Evolutionary conservation across 2,797 vertebrate genomes (phyloP), one percentile per base, ranked within the genome.

Genomic region (Xenopus petersii): DNA sequence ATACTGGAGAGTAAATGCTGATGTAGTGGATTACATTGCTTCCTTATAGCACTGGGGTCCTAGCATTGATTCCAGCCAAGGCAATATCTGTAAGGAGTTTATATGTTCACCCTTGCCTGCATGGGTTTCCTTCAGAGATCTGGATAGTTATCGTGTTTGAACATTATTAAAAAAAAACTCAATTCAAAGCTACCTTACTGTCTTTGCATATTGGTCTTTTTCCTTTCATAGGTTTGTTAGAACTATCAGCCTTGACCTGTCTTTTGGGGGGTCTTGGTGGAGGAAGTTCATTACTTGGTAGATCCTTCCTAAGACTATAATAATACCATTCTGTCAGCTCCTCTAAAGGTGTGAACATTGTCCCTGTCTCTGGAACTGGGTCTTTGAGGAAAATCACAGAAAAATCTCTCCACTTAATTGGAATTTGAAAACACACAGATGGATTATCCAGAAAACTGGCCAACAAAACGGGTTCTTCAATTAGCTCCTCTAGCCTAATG

Each of bases 261-360:
- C 77, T 81, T 80, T 94, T 95, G 2, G 94, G 94, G 2, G 94
- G 94, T 15, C 92, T 92, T 0, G 95, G 96, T 0, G 95, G 95
- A 0, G 88, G 82, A 49, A 83, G 79, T 0, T 10, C 73, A 0
- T 75, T 15, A 0, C 75, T 42, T 4, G 75, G 74, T 0, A 77
- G 80, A 46, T 83, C 74, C 78, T 84, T 93, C 59, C 83, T 84
- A 64, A 94, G 89, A 64, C 82, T 83, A 61, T 93, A 94, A 81
- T 95, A 94, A 84, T 95, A 94, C 0, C 71, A 6, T 5, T 96
- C 93, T 0, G 89, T 92, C 80, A 98, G 82, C 81, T 96, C 94
- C 1, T 88, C 93, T 7, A 97, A 89, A 0, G 70, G 80, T 3
- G 86, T 82, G 12, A 61, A 0, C 0, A 11, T 74, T 62, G 75